Base-by-base conservation (phyloP, 1,140 invertebrate species). In the Wiebesia pumilae region DNA sequence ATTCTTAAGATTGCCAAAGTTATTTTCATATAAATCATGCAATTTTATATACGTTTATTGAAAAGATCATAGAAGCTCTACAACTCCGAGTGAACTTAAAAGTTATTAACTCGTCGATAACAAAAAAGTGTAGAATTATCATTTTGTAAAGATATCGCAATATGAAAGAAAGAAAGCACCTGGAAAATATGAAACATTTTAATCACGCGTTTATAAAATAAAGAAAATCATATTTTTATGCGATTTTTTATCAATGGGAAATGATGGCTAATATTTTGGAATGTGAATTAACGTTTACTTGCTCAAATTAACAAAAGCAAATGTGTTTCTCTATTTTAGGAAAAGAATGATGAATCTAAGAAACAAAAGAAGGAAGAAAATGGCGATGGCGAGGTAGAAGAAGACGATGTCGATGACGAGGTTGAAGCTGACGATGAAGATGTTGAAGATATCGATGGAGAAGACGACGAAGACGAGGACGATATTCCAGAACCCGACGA, bases 281-380 rank as follows among this genome's bases (percentile, higher is more conserved):
- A 77, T 6, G 30, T 54, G 33, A 19, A 27, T 62, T 27, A 54
- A 81, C 27, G 14, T 40, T 47, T 47, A 35, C 21, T 58, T 58
- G 10, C 10, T 35, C 38, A 0, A 51, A 54, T 83, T n/a, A 78
- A 51, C 30, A 33, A 4, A 73, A 33, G 10, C 7, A 30, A n/a
- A 84, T 43, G 24, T 58, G 40, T 85, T 90, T 88, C 81, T 47
- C 14, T 47, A 77, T 83, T 88, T 92, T 94, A 96, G 96, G 96
- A 97, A 82, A 96, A 97, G 94, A 94, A 93, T 83, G 96, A 96
- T 35, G 96, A 96, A 71, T 95, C 95, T 73, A 97, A 97, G 94
- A 97, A 97, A 94, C 95, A 95, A 90, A 96, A 96, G 94, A 97
- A 96, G 92, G 96, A 97, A 90, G 96, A 96, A 89, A 96, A 96